A percentile compares a stretch with the other conserved stretches of the same genome.
phyloP scores from a whole-genome alignment of 2,797 vertebrate species.

The Mycteria americana region DNA sequence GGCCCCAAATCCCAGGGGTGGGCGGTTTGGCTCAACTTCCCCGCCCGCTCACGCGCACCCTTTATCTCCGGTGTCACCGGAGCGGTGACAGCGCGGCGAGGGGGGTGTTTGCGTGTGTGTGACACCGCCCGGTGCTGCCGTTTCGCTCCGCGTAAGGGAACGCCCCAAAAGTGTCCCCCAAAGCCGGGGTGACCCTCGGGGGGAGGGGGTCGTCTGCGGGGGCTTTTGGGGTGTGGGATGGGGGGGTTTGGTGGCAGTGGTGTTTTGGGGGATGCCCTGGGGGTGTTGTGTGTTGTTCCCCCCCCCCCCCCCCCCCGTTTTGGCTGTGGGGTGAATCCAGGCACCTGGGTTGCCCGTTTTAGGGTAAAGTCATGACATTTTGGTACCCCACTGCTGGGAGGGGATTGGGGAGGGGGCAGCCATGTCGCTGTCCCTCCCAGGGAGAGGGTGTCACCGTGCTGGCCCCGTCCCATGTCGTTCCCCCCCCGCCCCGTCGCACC shows the following conservation, averaged over 20 bases:
- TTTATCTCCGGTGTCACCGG: not conserved
- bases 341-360: rapidly evolving
- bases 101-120: not conserved
- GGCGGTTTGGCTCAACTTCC: not conserved
- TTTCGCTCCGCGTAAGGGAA: too few relatives aligned
- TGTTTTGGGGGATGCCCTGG: too few relatives aligned
- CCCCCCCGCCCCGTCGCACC: rapidly evolving
- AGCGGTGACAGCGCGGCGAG: not conserved
- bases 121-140: rapidly evolving
- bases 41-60: not conserved
- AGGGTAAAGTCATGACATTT: rapidly evolving
- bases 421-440: not conserved
- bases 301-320: rapidly evolving
- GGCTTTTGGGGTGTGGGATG: not conserved
- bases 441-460: not conserved
- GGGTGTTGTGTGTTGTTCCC: too few relatives aligned
- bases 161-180: not conserved
- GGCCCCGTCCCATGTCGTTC: not conserved
- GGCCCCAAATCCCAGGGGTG: not conserved
- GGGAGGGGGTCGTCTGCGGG: too few relatives aligned
- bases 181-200: not conserved
- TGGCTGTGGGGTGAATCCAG: rapidly evolving
- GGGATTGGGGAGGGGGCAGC: too few relatives aligned
- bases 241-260: rapidly evolving
- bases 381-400: rapidly evolving